Evolutionary conservation across 2,113 vertebrate genomes (phyloP).

Genomic region (Crotalus horridus): DNA sequence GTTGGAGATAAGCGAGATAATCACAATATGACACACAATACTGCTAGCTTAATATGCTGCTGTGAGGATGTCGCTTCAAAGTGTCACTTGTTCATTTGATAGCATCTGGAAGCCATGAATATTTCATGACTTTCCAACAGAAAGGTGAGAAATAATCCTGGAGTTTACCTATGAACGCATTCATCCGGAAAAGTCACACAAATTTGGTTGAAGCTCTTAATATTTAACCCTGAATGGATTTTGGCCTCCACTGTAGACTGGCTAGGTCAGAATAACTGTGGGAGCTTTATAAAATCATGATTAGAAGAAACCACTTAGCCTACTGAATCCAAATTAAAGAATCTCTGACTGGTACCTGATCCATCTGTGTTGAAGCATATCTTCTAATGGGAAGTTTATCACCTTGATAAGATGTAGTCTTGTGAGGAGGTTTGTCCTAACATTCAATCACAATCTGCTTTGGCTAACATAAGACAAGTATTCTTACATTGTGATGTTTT

Average conservation of each 20-base stretch:
- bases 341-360: not conserved
- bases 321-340: not conserved
- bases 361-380: not conserved
- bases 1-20: not conserved
- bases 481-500: not conserved
- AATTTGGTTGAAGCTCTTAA: not conserved
- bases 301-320: not conserved
- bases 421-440: not conserved
- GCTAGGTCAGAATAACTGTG: not conserved
- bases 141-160: not conserved
- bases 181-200: not conserved
- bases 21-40: not conserved
- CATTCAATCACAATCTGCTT: not conserved
- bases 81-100: not conserved
- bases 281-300: not conserved
- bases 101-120: not conserved
- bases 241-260: not conserved
- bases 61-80: not conserved
- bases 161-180: not conserved
- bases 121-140: not conserved
- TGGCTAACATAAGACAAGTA: not conserved
- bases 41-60: not conserved
- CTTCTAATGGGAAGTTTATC: not conserved
- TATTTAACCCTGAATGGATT: not conserved
- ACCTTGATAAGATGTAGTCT: not conserved